phyloP scores from a whole-genome alignment of 2,797 vertebrate species.

The Poeciliopsis turneri region DNA sequence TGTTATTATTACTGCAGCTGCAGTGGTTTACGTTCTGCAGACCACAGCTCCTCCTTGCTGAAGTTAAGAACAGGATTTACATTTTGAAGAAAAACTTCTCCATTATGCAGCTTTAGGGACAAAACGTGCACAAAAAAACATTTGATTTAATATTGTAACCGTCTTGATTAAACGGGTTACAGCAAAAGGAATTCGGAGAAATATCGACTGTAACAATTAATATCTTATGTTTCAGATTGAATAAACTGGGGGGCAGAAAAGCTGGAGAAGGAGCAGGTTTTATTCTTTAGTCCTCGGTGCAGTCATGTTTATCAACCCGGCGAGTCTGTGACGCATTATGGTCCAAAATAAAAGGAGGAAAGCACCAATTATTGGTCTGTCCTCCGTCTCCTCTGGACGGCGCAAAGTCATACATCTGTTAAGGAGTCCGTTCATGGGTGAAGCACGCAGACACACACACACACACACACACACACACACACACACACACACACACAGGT shows the following conservation, averaged over 20 bases:
- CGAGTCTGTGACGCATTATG: conserved; percentile 32
- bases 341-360: conserved; percentile 32
- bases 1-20: no score
- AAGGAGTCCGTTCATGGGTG: neutral
- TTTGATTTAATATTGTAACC: neutral
- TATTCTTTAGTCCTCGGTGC: conserved; percentile 23
- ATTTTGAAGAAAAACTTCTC: neutral
- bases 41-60: no score
- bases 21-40: no score
- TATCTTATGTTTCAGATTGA: no score
- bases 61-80: no score
- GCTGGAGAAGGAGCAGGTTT: conserved; percentile 4
- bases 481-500: neutral
- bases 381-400: conserved; percentile 3
- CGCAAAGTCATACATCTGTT: conserved; percentile 1
- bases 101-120: neutral
- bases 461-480: neutral
- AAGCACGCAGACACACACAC: neutral
- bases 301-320: conserved; percentile 38
- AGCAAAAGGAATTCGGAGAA: neutral
- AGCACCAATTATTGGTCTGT: conserved; percentile 30
- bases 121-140: neutral
- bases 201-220: no score
- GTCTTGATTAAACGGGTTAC: neutral
- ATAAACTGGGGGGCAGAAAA: neutral